Conservation (phyloP, 2,113 vertebrate species). For the Vulpes lagopus region DNA sequence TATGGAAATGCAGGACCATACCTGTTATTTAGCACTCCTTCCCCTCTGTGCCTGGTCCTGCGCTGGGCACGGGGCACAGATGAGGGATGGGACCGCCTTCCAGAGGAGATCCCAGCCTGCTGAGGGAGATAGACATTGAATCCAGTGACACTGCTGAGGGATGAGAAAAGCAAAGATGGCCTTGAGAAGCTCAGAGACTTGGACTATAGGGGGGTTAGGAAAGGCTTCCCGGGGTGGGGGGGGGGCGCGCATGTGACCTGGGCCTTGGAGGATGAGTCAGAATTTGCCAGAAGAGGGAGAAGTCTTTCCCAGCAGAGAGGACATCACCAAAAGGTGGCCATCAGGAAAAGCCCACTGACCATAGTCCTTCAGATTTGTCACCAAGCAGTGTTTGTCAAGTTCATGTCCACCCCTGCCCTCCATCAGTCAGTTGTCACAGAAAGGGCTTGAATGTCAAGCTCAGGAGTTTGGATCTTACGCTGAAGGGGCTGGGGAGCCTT, state of each 20-base stretch:
- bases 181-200: neutral
- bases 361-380: neutral
- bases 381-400: neutral
- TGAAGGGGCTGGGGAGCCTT: neutral
- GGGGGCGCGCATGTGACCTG: neutral
- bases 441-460: neutral
- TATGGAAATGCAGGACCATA: neutral
- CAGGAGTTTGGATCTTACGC: neutral
- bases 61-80: neutral
- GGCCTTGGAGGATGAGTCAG: conserved; percentile 27
- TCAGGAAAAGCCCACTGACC: neutral
- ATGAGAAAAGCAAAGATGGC: neutral
- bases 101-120: neutral
- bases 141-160: neutral
- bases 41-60: neutral
- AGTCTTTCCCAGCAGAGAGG: neutral
- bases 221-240: neutral
- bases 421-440: neutral
- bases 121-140: neutral
- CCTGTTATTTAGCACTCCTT: conserved; percentile 14
- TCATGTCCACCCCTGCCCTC: neutral
- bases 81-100: neutral
- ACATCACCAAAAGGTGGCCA: neutral
- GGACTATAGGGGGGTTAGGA: neutral
- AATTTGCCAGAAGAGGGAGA: neutral